Evolutionary conservation across 2,797 vertebrate species (phyloP).

Genomic region (Antennarius maculatus): DNA sequence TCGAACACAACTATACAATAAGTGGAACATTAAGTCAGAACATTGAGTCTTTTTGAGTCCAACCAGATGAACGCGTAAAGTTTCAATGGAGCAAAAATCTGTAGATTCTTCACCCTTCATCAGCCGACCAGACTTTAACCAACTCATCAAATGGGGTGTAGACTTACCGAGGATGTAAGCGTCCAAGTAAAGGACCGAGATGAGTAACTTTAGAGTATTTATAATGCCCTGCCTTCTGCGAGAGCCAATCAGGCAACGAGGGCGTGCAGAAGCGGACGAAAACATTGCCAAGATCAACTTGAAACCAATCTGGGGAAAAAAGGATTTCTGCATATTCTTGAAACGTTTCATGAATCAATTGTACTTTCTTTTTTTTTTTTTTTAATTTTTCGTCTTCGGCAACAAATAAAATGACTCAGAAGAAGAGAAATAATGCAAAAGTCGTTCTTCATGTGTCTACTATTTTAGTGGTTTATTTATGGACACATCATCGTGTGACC

Average conservation of each 20-base stretch:
- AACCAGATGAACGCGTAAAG: neutral
- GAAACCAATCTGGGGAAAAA: neutral
- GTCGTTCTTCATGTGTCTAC: too few relatives aligned
- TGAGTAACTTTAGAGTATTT: conserved; percentile 52
- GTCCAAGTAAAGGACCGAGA: conserved; percentile 45
- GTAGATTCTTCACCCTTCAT: neutral
- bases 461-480: too few relatives aligned
- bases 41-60: rapidly evolving
- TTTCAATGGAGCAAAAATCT: neutral
- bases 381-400: neutral
- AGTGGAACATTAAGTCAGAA: neutral
- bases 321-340: conserved; percentile 11
- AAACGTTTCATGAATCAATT: neutral
- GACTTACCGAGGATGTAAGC: conserved; percentile 35
- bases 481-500: too few relatives aligned
- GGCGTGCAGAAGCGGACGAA: conserved; percentile 44
- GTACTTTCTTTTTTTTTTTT: neutral
- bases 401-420: too few relatives aligned
- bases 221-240: conserved; percentile 74
- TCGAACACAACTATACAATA: neutral
- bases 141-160: neutral
- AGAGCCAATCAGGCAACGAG: conserved; percentile 71
- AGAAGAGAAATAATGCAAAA: too few relatives aligned
- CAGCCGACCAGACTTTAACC: neutral
- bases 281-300: conserved; percentile 37